A percentile compares a stretch with the other conserved stretches of the same genome.
Evolutionary conservation across 2,797 vertebrate genomes (phyloP).

Genomic region (Bradypus variegatus): DNA sequence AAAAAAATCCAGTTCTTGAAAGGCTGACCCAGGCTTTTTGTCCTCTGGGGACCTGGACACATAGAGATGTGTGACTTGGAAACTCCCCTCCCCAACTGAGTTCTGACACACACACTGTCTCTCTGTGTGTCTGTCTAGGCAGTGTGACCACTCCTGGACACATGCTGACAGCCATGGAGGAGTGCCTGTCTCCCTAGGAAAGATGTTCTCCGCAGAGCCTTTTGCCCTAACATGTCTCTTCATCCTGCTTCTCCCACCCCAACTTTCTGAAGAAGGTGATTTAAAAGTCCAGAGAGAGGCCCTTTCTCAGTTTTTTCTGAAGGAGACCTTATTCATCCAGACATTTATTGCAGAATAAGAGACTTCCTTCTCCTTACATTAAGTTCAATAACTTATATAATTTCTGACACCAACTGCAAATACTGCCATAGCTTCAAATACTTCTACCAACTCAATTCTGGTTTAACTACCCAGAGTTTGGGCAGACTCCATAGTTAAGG

Average conservation of each 20-base stretch:
- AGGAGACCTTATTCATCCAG: background rate
- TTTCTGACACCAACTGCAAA: too few relatives aligned
- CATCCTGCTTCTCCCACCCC: background rate
- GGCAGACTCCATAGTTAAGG: too few relatives aligned
- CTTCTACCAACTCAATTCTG: too few relatives aligned
- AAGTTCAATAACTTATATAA: too few relatives aligned
- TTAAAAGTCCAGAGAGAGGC: background rate
- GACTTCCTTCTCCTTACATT: background rate
- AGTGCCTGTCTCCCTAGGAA: background rate
- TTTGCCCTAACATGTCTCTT: background rate
- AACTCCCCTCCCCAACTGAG: background rate
- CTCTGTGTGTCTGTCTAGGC: background rate
- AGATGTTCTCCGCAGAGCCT: background rate
- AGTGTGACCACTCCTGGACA: background rate
- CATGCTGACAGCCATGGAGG: background rate
- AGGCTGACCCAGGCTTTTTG: background rate
- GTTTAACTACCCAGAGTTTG: too few relatives aligned
- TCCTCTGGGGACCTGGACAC: background rate
- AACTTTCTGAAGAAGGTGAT: background rate
- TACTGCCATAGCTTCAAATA: too few relatives aligned
- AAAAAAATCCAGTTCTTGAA: background rate
- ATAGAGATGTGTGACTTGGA: background rate
- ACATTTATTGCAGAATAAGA: background rate
- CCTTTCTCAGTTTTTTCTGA: constrained; percentile 1
- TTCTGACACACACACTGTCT: background rate